Evolutionary conservation across 2,888 invertebrate species (phyloP), one percentile per base, ranked within the genome.

Genomic region (Drepana falcataria): DNA sequence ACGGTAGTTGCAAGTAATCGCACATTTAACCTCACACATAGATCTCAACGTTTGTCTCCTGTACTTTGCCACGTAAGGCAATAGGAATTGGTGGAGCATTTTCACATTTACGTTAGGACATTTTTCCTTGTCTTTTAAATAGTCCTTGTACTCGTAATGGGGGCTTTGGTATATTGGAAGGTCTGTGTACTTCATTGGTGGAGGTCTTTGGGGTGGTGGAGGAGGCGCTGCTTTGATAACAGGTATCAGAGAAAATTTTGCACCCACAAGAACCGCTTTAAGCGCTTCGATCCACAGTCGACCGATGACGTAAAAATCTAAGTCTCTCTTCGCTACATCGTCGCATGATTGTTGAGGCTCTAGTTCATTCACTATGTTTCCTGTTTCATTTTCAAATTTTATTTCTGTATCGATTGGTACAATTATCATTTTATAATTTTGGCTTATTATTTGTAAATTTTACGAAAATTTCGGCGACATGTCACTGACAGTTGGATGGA

Each of bases 171-270:
- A 85, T 0, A 86, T 33, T 0, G 87, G 81, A 0, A 89, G 59
- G 2, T 88, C 87, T 54, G 70, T 73, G 53, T 78, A 84, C 55
- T 71, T 84, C 85, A 86, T 86, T 2, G 70, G 69, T 0, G 85
- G 81, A 1, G 87, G 87, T 53, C 59, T 79, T 44, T 68, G 54
- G 0, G 83, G 82, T 2, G 64, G 47, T 2, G 69, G 70, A 0
- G 64, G 53, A 0, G 55, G 57, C 1, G 58, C 48, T 0, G 83
- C 82, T 6, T 75, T n/a, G 0, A 85, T 78, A 0, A 63, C 57
- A 1, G 86, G 86, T 1, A 86, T 56, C 0, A 84, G 2, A 2
- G 64, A 59, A 2, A 81, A 51, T n/a, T 73, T 73, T 0, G 65
- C 54, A 3, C 79, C 79, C 35, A 74, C 59, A 21, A 80, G 37